Percentiles rank a stretch among this genome's conserved stretches.
Conservation (phyloP, 2,797 vertebrate species). For the Benthosema pterotum region DNA sequence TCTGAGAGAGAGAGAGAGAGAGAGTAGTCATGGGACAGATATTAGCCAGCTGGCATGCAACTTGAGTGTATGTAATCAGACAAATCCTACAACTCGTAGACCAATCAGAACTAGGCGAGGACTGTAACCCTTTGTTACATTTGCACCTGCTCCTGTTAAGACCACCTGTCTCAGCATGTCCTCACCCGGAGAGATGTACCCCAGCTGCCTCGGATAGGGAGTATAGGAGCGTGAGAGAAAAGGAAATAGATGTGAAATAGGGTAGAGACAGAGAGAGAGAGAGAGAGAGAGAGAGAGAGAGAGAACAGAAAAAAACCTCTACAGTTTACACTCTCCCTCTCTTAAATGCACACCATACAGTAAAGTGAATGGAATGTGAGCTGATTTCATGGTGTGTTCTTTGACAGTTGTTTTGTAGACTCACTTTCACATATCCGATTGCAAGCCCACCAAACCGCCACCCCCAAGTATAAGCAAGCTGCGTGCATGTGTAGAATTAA, state of each 20-base stretch:
- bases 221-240: constrained; percentile 19
- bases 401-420: constrained; percentile 19
- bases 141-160: constrained; percentile 61
- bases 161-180: constrained; percentile 65
- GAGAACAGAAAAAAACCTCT: too few species aligned
- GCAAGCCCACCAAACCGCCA: constrained; percentile 20
- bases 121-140: constrained; percentile 53
- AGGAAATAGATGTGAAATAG: not conserved
- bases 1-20: not conserved
- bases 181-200: constrained; percentile 43
- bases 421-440: constrained; percentile 7
- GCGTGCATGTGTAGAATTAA: not conserved
- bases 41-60: not conserved
- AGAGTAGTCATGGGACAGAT: not conserved
- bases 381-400: constrained; percentile 65
- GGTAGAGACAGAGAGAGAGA: constrained; percentile 11
- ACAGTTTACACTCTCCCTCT: too few species aligned
- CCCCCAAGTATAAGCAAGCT: constrained; percentile 11
- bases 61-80: not conserved
- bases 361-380: constrained; percentile 47
- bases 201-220: constrained; percentile 58
- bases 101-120: not conserved
- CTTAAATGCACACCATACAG: too few species aligned
- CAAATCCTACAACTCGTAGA: not conserved
- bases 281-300: constrained; percentile 14